Conservation (phyloP, 2,888 invertebrate genomes). For the Hyalella azteca region DNA sequence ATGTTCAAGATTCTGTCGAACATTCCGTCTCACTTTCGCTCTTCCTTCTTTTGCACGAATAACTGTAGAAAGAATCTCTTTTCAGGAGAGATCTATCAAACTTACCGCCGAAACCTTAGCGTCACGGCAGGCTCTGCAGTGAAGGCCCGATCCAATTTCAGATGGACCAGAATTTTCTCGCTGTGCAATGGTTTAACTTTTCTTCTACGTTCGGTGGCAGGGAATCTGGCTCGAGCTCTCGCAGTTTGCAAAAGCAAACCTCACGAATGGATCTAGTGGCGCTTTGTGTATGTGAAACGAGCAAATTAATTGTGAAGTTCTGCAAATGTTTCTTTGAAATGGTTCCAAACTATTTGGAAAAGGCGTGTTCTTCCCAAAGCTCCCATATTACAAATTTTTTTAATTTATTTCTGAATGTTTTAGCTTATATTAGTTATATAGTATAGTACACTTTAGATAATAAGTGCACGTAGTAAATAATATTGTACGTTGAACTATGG, state of each 20-base stretch:
- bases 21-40: background rate
- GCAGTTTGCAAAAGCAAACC: background rate
- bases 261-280: background rate
- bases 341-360: too few relatives aligned
- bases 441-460: too few relatives aligned
- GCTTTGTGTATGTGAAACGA: background rate
- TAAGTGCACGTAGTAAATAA: too few relatives aligned
- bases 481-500: too few relatives aligned
- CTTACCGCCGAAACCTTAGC: constrained; percentile 28
- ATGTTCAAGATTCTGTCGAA: background rate
- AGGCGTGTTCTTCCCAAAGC: too few relatives aligned
- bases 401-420: too few relatives aligned
- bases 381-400: too few relatives aligned
- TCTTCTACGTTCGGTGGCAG: background rate
- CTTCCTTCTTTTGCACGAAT: constrained; percentile 1
- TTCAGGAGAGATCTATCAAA: constrained; percentile 18
- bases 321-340: too few relatives aligned
- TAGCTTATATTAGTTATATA: too few relatives aligned
- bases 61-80: background rate
- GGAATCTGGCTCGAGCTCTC: background rate
- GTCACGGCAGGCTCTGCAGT: background rate
- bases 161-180: constrained; percentile 20
- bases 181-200: constrained; percentile 20
- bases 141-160: constrained; percentile 27
- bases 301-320: too few relatives aligned